phyloP scores from a whole-genome alignment of 1,140 invertebrate genomes.

The Tribolium madens region DNA sequence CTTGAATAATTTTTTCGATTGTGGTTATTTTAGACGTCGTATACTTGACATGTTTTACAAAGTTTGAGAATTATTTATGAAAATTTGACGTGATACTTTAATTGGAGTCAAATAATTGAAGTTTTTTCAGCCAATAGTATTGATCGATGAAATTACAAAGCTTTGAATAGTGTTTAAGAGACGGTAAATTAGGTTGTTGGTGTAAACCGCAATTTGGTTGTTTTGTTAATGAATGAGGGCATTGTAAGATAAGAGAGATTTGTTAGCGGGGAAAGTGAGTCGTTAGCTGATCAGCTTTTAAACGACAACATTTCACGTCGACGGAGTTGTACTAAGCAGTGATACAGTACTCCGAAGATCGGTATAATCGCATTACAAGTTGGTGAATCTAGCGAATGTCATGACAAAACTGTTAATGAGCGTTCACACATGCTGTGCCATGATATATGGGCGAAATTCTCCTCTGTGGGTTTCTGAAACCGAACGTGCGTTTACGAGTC shows the following conservation, averaged over 20 bases:
- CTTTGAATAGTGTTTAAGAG: neutral
- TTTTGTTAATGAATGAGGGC: constrained; percentile 28
- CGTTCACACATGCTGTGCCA: constrained; percentile 14
- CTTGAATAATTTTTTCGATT: too few species aligned
- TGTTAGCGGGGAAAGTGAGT: constrained; percentile 32
- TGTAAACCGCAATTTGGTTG: neutral
- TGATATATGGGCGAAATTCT: constrained; percentile 23
- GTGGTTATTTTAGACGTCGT: too few species aligned
- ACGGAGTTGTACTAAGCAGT: constrained; percentile 7
- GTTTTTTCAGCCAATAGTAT: too few species aligned
- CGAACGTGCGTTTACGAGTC: constrained; percentile 18
- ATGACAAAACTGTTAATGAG: constrained; percentile 36
- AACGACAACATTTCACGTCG: constrained; percentile 19
- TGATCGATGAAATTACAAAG: neutral
- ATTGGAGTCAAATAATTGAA: too few species aligned
- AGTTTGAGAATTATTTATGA: too few species aligned
- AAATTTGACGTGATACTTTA: too few species aligned
- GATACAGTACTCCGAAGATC: constrained; percentile 28
- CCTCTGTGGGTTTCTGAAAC: neutral
- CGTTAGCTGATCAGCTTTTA: constrained; percentile 34
- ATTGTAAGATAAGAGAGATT: constrained; percentile 35
- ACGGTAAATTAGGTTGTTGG: neutral
- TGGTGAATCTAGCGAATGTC: constrained; percentile 19
- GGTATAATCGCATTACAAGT: constrained; percentile 32
- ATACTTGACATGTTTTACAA: too few species aligned